A percentile compares a stretch with the other conserved stretches of the same genome.
phyloP scores from a whole-genome alignment of 2,888 invertebrate genomes.

The Pseudococcus jackbeardsleyi region DNA sequence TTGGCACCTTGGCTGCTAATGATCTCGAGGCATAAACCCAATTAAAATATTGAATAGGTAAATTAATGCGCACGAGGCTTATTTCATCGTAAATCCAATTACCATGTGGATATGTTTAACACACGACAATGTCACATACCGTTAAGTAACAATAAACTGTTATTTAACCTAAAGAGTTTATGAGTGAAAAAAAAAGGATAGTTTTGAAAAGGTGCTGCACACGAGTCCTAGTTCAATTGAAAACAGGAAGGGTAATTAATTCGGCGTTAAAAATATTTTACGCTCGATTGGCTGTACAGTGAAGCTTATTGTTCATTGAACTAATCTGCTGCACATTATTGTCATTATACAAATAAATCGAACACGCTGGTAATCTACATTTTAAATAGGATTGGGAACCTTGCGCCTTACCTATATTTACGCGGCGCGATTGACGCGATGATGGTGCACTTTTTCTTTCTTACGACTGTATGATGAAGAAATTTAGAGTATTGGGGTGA shows the following conservation, averaged over 20 bases:
- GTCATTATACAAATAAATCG: constrained; percentile 28
- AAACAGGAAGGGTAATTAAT: constrained; percentile 51
- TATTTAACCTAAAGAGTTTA: constrained; percentile 38
- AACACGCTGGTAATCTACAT: constrained; percentile 32
- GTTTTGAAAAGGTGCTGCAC: constrained; percentile 27
- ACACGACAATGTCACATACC: constrained; percentile 36
- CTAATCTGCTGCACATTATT: constrained; percentile 39
- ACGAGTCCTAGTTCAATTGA: constrained; percentile 34
- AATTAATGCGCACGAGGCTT: not conserved
- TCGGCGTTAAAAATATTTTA: constrained; percentile 57
- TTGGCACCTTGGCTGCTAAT: not conserved
- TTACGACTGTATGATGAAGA: not conserved
- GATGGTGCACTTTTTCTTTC: not conserved
- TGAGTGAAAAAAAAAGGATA: constrained; percentile 18
- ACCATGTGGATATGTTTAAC: not conserved
- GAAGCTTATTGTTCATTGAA: constrained; percentile 48
- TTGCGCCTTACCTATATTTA: constrained; percentile 1
- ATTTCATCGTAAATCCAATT: not conserved
- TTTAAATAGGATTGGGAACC: constrained; percentile 8
- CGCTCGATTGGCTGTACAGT: constrained; percentile 43
- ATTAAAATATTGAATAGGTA: not conserved
- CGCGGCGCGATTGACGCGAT: not conserved
- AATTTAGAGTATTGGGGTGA: not conserved
- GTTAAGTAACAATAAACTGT: constrained; percentile 36
- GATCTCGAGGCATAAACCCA: not conserved